Conservation (phyloP, 2,797 vertebrate species). For the Phrynocephalus vlangalii region DNA sequence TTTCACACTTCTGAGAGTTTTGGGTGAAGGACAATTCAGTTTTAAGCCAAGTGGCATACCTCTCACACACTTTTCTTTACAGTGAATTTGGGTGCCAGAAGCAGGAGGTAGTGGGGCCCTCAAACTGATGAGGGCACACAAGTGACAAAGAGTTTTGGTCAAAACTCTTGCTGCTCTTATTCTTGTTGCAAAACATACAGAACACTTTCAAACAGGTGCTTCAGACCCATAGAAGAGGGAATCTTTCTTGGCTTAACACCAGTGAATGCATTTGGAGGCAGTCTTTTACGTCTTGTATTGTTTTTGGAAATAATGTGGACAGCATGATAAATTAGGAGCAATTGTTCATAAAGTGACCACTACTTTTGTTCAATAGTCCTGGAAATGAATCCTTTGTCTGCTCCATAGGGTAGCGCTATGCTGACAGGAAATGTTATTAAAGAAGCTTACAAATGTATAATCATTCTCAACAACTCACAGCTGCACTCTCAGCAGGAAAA, state of each 20-base stretch:
- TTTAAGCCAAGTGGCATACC: neutral
- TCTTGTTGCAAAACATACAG: neutral
- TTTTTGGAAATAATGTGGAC: slow-evolving; percentile 53
- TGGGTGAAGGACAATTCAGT: too few relatives aligned
- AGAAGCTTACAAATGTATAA: slow-evolving; percentile 92
- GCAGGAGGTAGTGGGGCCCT: neutral
- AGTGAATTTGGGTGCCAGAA: neutral
- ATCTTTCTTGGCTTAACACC: neutral
- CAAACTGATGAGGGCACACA: neutral
- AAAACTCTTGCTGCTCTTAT: too few relatives aligned
- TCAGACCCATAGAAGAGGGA: neutral
- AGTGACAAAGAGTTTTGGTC: neutral
- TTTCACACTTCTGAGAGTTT: neutral
- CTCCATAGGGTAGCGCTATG: slow-evolving; percentile 82
- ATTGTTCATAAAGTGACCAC: slow-evolving; percentile 71
- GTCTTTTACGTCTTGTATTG: slow-evolving; percentile 31
- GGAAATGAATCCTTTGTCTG: slow-evolving; percentile 85
- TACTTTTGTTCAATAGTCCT: slow-evolving; percentile 83
- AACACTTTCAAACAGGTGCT: slow-evolving; percentile 7
- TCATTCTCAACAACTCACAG: slow-evolving; percentile 90
- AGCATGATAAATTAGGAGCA: slow-evolving; percentile 64
- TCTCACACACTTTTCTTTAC: neutral
- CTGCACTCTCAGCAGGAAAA: slow-evolving; percentile 84
- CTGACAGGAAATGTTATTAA: slow-evolving; percentile 94
- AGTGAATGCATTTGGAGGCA: slow-evolving; percentile 7